Percentiles rank a stretch among this genome's conserved stretches.
These are phyloP conservation scores for Scaptomyza cyrtandrae DNA, from an alignment of 2,888 invertebrate genomes.

Conservation along the genomic window DNA sequence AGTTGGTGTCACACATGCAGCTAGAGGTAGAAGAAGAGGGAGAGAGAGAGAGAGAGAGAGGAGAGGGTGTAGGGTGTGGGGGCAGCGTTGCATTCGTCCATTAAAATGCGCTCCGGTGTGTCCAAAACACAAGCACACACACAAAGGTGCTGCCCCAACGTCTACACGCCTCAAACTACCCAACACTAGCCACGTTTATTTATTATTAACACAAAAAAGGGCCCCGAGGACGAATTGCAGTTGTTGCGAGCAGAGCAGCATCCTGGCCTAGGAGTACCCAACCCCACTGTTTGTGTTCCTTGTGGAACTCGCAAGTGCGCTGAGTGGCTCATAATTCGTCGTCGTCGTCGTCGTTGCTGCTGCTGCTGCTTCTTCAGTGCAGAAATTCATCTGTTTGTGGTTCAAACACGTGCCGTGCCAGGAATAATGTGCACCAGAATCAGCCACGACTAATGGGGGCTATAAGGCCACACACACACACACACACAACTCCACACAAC, in stretches of 20 bases:
- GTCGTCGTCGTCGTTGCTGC: constrained; percentile 31
- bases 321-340: constrained; percentile 80
- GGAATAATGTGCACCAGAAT: constrained; percentile 69
- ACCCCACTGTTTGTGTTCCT: neutral
- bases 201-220: constrained; percentile 78
- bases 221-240: constrained; percentile 78
- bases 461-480: constrained; percentile 33
- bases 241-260: constrained; percentile 19
- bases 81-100: constrained; percentile 75
- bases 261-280: constrained; percentile 38
- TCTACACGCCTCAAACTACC: constrained; percentile 1
- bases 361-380: constrained; percentile 42
- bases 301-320: constrained; percentile 66
- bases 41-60: neutral
- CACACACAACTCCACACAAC: neutral
- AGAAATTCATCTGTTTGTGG: constrained; percentile 78
- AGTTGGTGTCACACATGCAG: constrained; percentile 53
- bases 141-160: constrained; percentile 27
- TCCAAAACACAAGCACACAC: constrained; percentile 72
- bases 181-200: constrained; percentile 66
- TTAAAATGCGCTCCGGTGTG: constrained; percentile 78
- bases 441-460: constrained; percentile 69
- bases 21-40: constrained; percentile 6
- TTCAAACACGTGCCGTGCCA: constrained; percentile 77
- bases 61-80: constrained; percentile 1